A percentile compares a stretch with the other conserved stretches of the same genome.
These are phyloP conservation scores for Campylomormyrus numenius DNA, from an alignment of 2,113 vertebrate genomes.

Conservation along the genomic window DNA sequence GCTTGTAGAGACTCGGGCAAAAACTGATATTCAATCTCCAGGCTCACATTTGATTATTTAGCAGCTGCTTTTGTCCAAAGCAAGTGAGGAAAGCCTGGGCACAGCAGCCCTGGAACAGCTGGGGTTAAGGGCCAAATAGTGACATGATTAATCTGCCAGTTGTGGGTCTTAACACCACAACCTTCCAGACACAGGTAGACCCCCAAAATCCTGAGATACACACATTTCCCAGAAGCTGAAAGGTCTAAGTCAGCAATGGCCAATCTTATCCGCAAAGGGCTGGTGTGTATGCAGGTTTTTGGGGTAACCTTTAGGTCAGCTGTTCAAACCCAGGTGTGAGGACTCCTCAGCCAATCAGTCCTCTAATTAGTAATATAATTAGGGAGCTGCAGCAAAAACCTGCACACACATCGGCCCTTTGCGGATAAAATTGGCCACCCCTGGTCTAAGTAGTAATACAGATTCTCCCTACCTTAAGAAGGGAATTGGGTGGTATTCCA, in stretches of 20 bases:
- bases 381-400: too few species aligned
- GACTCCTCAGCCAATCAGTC: too few species aligned
- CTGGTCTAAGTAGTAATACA: neutral
- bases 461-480: neutral
- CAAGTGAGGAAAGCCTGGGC: neutral
- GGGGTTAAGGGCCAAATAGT: neutral
- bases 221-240: neutral
- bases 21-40: neutral
- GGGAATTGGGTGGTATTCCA: neutral
- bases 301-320: too few species aligned
- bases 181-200: neutral
- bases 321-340: too few species aligned
- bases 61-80: neutral
- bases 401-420: too few species aligned
- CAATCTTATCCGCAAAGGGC: too few species aligned
- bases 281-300: too few species aligned
- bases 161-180: neutral
- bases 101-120: neutral
- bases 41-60: neutral
- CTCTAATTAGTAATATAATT: too few species aligned
- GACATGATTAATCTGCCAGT: neutral
- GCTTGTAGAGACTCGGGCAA: neutral
- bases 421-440: too few species aligned
- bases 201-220: neutral
- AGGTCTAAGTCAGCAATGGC: too few species aligned